Percentiles rank a stretch among this genome's conserved stretches.
These are phyloP conservation scores for Folsomia candida DNA, from an alignment of 2,888 invertebrate genomes.

Conservation along the genomic window DNA sequence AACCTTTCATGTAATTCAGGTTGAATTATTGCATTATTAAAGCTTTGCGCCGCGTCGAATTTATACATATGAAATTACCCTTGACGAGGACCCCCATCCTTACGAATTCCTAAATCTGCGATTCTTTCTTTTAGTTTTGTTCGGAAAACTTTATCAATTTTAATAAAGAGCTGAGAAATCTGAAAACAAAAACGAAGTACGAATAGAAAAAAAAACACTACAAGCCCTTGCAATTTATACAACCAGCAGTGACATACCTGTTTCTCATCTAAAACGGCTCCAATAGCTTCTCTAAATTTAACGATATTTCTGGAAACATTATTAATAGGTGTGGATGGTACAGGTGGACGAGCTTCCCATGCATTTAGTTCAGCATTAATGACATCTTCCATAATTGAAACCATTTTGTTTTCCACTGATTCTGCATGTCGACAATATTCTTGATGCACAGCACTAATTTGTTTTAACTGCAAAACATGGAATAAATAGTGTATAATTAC, in stretches of 20 bases:
- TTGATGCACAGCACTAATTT: conserved; percentile 68
- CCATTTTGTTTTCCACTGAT: conserved; percentile 88
- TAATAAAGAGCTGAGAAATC: conserved; percentile 71
- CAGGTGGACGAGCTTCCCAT: conserved; percentile 94
- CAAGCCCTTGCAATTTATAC: background rate
- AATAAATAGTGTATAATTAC: background rate
- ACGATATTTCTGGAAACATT: conserved; percentile 65
- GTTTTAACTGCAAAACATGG: conserved; percentile 43
- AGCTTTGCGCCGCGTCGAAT: too few relatives aligned
- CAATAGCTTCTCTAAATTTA: conserved; percentile 50
- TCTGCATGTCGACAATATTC: conserved; percentile 84
- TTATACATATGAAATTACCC: conserved; percentile 62
- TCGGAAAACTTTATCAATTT: conserved; percentile 82
- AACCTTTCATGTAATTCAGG: background rate
- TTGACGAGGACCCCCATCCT: conserved; percentile 95
- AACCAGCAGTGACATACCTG: conserved; percentile 33
- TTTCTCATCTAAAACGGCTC: conserved; percentile 43
- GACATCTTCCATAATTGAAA: conserved; percentile 82
- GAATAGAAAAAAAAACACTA: background rate
- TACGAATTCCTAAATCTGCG: conserved; percentile 79
- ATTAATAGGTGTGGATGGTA: conserved; percentile 86
- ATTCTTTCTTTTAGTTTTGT: conserved; percentile 80
- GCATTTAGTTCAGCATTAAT: conserved; percentile 73
- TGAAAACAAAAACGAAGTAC: too few relatives aligned
- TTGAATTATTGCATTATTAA: conserved; percentile 1